These are phyloP conservation scores for Papilio elwesi DNA, from an alignment of 2,888 invertebrate genomes.

Conservation along the genomic window DNA sequence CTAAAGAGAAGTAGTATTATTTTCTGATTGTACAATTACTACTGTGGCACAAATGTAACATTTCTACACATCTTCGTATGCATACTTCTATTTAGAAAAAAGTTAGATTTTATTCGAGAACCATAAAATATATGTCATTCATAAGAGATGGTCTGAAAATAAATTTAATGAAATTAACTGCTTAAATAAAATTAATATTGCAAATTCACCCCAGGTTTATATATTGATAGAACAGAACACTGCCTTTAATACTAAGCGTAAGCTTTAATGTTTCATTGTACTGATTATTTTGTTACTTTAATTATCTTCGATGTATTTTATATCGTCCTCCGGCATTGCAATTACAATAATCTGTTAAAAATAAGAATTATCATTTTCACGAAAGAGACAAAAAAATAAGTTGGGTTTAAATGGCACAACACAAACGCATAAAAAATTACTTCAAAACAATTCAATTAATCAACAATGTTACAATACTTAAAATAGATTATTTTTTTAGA, in stretches of 20 bases:
- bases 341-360: background rate
- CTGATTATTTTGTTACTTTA: background rate
- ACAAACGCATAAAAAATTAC: too few relatives aligned
- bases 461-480: too few relatives aligned
- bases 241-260: conserved; percentile 14
- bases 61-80: background rate
- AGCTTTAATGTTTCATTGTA: background rate
- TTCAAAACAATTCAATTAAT: too few relatives aligned
- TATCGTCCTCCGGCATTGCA: background rate
- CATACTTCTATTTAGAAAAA: conserved; percentile 14
- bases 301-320: background rate
- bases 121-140: background rate
- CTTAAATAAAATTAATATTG: conserved; percentile 6
- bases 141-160: conserved; percentile 19
- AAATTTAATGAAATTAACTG: conserved; percentile 1
- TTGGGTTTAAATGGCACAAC: too few relatives aligned
- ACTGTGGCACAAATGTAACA: background rate
- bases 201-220: conserved; percentile 2
- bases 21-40: background rate
- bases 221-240: conserved; percentile 8
- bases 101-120: background rate
- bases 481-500: too few relatives aligned
- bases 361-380: too few relatives aligned
- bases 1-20: conserved; percentile 2
- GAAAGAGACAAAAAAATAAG: background rate